Evolutionary conservation across 2,797 vertebrate species (phyloP), one percentile per base, ranked within the genome.

Genomic region (Pelochelys cantorii): DNA sequence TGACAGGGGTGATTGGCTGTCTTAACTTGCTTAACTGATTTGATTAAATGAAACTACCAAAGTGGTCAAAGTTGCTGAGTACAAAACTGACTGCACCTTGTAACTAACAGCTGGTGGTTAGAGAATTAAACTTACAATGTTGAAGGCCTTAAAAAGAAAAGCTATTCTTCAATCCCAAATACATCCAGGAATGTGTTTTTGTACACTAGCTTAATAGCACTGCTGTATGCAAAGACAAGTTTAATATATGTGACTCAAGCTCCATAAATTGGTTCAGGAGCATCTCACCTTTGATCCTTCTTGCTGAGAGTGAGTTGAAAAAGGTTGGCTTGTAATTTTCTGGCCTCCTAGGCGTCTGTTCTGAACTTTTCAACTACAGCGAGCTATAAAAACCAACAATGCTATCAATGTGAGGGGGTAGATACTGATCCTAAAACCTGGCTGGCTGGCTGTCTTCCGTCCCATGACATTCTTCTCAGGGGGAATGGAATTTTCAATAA

Each of bases 211-310:
- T 88, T 88, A 78, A 55, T 18, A 34, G 2, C 37, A 54, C 7
- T 31, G 31, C 2, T 9, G 4, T 17, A 2, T 18, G 48, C 7
- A 2, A 92, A 71, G 65, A 71, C 65, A 37, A 68, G 18, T 68
- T 68, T 34, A 34, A n/a, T 7, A 65, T 18, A 17, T n/a, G 25
- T 22, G 53, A 1, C 78, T 56, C 4, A 86, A 86, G 3, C 31
- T 90, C 79, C 4, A 52, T 59, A n/a, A 85, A 56, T 0, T 71
- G 18, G 5, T 20, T 37, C 65, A 37, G 0, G 31, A 27, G 6
- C 14, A 18, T 57, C 14, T 34, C 2, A 5, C 52, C 8, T 25
- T 5, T 31, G 0, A 11, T 60, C 4, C 7, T 5, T 1, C 27
- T 75, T 83, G 57, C 18, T 34, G 65, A 3, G 25, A 60, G 57